Evolutionary conservation across 1,140 invertebrate species (phyloP), one percentile per base, ranked within the genome.

Genomic region (Tyrophagus putrescentiae): DNA sequence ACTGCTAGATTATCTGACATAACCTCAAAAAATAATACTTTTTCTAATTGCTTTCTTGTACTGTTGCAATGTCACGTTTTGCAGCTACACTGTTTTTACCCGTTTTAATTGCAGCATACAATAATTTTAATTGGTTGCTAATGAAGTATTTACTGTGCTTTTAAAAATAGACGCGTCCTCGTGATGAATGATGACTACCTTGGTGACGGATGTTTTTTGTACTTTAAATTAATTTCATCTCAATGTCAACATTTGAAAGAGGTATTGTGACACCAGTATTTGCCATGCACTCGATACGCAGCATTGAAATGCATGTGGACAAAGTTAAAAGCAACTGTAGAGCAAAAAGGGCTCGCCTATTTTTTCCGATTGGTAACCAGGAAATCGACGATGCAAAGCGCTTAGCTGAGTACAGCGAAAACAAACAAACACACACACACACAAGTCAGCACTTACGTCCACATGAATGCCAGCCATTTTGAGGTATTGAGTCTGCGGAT

Each of bases 401-500:
- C n/a, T 39, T 13, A 39, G 13, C 13, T 39, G n/a, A 39, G 36
- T 13, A 39, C 36, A 39, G 36, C 13, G 13, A 39, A 39, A 39
- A 39, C 36, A n/a, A 39, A 39, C 13, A 39, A 39, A n/a, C n/a
- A 39, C 13, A 39, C 13, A 39, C n/a, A 39, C 13, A 39, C 13
- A 39, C 13, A 39, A n/a, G 13, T 13, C n/a, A 39, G n/a, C 23
- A 63, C 60, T 60, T 50, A 64, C 58, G 53, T 64, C 60, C 13
- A 57, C 60, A 29, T 57, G 57, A 25, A 64, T 64, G n/a, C 58
- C 62, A 6, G 52, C 21, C 60, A 61, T 48, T 36, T 28, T 28
- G 5, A 45, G 42, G 58, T 33, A 61, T 27, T 62, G 63, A 29
- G 61, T 61, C 27, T 27, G 52, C 36, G 63, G 63, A 63, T 61